phyloP scores from a whole-genome alignment of 2,888 invertebrate genomes.

The Eutolmus rufibarbis region DNA sequence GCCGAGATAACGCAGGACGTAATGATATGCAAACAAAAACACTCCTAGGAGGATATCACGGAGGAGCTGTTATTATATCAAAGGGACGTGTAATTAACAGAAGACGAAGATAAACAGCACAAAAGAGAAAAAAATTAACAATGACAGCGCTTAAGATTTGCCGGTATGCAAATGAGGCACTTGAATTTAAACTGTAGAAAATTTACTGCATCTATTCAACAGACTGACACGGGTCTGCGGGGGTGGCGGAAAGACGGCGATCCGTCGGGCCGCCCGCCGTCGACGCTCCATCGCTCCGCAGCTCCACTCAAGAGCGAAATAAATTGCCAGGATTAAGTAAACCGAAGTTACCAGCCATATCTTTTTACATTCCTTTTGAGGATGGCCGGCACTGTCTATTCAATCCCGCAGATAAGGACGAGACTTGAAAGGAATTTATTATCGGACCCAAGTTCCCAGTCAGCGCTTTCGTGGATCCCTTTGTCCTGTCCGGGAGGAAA shows the following conservation, averaged over 20 bases:
- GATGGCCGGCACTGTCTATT: neutral
- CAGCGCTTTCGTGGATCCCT: conserved; percentile 3
- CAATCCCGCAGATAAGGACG: conserved; percentile 16
- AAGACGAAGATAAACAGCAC: conserved; percentile 14
- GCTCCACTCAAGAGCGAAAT: conserved; percentile 13
- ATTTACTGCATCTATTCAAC: conserved; percentile 21
- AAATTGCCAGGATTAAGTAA: conserved; percentile 35
- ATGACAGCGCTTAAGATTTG: conserved; percentile 25
- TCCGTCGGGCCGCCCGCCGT: neutral
- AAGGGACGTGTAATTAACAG: conserved; percentile 20
- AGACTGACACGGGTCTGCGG: neutral
- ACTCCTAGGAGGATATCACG: neutral
- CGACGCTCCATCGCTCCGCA: neutral
- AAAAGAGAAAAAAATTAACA: conserved; percentile 13
- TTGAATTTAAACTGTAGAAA: conserved; percentile 17
- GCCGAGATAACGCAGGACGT: neutral
- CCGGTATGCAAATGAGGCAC: conserved; percentile 16
- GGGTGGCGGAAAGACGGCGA: neutral
- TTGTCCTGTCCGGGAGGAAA: neutral
- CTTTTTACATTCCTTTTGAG: conserved; percentile 2
- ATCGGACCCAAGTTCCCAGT: neutral
- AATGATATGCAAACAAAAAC: conserved; percentile 29
- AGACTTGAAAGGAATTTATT: conserved; percentile 34
- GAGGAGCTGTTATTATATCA: conserved; percentile 1
- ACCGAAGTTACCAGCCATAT: conserved; percentile 27